Base-by-base conservation (phyloP, 1,140 invertebrate species). In the Hyphantria cunea region DNA sequence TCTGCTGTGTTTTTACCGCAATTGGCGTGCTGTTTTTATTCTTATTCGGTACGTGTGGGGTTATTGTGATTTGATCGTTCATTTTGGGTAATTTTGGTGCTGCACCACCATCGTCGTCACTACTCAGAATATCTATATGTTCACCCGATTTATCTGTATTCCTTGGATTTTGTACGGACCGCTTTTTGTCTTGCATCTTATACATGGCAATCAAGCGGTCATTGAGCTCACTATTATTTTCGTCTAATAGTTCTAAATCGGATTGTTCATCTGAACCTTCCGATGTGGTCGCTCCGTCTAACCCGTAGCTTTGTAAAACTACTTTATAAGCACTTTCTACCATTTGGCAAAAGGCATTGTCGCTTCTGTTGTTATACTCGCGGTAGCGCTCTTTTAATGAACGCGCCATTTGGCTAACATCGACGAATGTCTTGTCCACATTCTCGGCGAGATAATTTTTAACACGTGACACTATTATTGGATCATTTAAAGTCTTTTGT, bases 381-480 rank as follows among this genome's bases (percentile, higher is more conserved):
- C 92, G 92, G 83, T 94, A 95, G 70, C 92, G 92, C 75, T 92
- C 93, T 90, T 94, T 94, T 32, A 96, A 91, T 69, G 93, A 91
- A 78, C 94, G 93, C 69, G 94, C 94, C 94, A 96, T 95, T 78
- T 94, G 93, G 70, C 93, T 93, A 32, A 95, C 93, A 92, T 95
- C 94, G 54, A 96, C 92, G 70, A 93, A 95, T 0, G 93, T 93
- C 78, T 94, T 93, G 66, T 94, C 93, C 65, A 94, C 93, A 86
- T 95, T 94, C 71, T 95, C 94, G 61, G 93, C 93, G 42, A 95
- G 90, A 79, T 95, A 95, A 91, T 95, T 91, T 72, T 91, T 91
- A n/a, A 92, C 91, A 59, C 91, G 82, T 33, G 89, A 84, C 15
- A 92, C 89, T 33, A 91, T 90, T 32, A 87, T 65, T 0, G 91